A percentile compares a stretch with the other conserved stretches of the same genome.
phyloP scores from a whole-genome alignment of 2,113 vertebrate species.

The Tyrannus savana region DNA sequence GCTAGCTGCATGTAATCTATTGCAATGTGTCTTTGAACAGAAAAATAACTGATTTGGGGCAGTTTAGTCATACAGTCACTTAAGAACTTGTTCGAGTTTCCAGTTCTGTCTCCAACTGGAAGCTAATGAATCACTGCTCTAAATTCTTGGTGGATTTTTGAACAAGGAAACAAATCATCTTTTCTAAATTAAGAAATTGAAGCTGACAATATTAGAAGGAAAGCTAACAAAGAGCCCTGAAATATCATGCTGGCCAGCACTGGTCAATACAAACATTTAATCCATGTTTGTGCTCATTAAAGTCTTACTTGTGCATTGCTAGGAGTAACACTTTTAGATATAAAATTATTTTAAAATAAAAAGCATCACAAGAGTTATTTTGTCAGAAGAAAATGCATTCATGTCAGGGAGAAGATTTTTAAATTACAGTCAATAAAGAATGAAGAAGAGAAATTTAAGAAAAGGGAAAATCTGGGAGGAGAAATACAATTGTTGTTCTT shows the following conservation, averaged over 20 bases:
- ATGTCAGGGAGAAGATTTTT: conserved; percentile 16
- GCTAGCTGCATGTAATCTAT: conserved; percentile 21
- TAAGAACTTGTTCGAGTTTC: not conserved
- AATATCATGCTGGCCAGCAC: not conserved
- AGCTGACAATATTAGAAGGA: conserved; percentile 10
- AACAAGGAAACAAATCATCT: not conserved
- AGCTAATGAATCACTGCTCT: not conserved
- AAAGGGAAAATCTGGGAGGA: conserved; percentile 38
- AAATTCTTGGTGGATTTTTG: not conserved
- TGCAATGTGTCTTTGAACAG: not conserved
- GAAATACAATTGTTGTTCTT: conserved; percentile 3
- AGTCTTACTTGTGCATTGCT: not conserved
- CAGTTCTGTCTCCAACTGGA: not conserved
- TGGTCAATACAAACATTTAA: not conserved
- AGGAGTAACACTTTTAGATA: not conserved
- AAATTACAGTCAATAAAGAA: conserved; percentile 30
- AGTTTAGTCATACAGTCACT: not conserved
- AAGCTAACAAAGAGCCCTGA: not conserved
- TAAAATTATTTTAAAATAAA: conserved; percentile 2
- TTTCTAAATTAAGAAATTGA: conserved; percentile 34
- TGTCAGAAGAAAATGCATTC: conserved; percentile 21
- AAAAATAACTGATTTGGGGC: not conserved
- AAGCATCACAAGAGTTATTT: not conserved
- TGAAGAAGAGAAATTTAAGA: not conserved
- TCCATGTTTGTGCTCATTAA: not conserved